These are phyloP conservation scores for Platorchestia sp. DNA, from an alignment of 1,140 invertebrate species.

Conservation along the genomic window DNA sequence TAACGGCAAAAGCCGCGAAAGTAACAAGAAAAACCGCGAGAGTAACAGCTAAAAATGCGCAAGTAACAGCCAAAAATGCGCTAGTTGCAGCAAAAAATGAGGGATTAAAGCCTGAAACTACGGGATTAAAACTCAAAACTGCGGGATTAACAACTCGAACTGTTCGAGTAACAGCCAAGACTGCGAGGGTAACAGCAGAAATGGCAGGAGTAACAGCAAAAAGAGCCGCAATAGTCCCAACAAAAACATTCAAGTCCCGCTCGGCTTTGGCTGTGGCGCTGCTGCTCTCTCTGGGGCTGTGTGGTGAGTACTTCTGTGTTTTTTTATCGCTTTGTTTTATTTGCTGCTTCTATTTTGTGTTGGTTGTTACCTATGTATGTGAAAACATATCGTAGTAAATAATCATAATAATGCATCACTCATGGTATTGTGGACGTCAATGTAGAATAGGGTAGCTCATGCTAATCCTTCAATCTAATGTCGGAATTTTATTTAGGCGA, in stretches of 20 bases:
- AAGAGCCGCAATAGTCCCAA: neutral
- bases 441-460: no score
- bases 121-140: neutral
- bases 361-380: no score
- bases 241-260: neutral
- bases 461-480: no score
- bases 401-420: no score
- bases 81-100: neutral
- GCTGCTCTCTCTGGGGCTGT: neutral
- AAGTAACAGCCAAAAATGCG: neutral
- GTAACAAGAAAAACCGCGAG: neutral
- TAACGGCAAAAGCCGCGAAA: neutral
- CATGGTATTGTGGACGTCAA: no score
- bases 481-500: no score
- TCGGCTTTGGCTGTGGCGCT: neutral
- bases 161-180: neutral
- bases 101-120: no score
- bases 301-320: neutral
- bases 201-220: neutral
- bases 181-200: neutral
- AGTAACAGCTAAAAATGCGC: neutral
- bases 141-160: neutral
- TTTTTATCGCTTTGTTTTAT: no score
- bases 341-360: no score
- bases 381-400: no score